These are phyloP conservation scores for Euthynnus affinis DNA, from an alignment of 2,797 vertebrate genomes.

Conservation along the genomic window DNA sequence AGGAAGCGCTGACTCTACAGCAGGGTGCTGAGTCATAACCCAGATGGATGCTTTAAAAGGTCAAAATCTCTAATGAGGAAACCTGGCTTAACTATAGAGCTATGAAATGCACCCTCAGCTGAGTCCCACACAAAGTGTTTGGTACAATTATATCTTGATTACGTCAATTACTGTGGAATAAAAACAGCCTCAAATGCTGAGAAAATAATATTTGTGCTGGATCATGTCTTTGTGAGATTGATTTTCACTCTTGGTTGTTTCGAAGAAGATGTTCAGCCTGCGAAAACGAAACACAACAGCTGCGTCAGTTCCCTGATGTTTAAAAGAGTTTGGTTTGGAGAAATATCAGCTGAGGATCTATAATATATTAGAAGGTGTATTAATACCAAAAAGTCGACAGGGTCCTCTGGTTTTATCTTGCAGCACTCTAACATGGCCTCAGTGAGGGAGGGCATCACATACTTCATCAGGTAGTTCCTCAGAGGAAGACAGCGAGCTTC, in stretches of 20 bases:
- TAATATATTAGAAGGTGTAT: not conserved
- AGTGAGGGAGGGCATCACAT: conserved; percentile 92
- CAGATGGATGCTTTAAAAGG: conserved; percentile 41
- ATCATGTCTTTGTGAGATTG: not conserved
- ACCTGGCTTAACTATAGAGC: conserved; percentile 36
- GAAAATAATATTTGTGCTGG: not conserved
- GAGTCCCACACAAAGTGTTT: not conserved
- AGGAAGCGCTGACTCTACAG: conserved; percentile 52
- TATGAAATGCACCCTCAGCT: not conserved
- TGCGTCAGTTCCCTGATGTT: not conserved
- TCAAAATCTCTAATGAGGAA: conserved; percentile 46
- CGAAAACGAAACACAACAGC: conserved; percentile 47
- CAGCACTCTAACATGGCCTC: conserved; percentile 90
- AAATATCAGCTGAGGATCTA: not conserved
- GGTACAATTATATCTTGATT: not conserved
- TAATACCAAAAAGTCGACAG: conserved; percentile 93
- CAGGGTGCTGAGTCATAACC: conserved; percentile 58
- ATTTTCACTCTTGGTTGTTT: conserved; percentile 77
- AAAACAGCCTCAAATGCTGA: not conserved
- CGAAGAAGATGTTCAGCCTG: conserved; percentile 94
- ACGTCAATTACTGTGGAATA: not conserved
- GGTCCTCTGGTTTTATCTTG: conserved; percentile 91
- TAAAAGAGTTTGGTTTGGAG: not conserved
- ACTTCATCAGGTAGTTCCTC: conserved; percentile 93
- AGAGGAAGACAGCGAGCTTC: conserved; percentile 89